Percentiles rank a stretch among this genome's conserved stretches.
Evolutionary conservation across 2,113 vertebrate species (phyloP).

Genomic region (Passer domesticus): DNA sequence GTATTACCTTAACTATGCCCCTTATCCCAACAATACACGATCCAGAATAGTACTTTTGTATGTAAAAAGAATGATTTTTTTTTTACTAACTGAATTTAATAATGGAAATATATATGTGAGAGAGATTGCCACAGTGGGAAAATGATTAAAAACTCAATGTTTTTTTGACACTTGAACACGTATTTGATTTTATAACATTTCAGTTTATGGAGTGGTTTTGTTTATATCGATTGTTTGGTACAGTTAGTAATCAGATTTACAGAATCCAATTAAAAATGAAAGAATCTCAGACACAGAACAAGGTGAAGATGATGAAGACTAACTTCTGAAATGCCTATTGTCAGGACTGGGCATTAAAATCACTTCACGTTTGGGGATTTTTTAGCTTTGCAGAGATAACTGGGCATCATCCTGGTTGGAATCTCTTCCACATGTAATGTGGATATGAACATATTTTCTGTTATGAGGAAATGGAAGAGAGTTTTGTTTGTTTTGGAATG

Average conservation of each 20-base stretch:
- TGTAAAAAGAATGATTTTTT: neutral
- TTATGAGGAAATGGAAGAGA: neutral
- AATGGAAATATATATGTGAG: neutral
- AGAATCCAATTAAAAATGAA: neutral
- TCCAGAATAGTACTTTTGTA: neutral
- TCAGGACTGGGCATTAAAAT: neutral
- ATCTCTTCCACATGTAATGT: neutral
- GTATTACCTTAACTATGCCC: neutral
- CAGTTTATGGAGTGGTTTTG: neutral
- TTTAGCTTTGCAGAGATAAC: neutral
- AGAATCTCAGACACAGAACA: neutral
- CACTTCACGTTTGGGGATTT: fast-evolving
- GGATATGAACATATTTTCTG: neutral
- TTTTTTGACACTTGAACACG: neutral
- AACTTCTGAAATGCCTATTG: neutral
- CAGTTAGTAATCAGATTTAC: neutral
- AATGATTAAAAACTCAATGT: fast-evolving
- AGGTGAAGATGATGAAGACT: neutral
- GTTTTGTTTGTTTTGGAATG: neutral
- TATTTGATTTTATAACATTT: neutral
- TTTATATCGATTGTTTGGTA: neutral
- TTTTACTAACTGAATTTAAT: neutral
- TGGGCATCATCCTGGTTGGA: neutral
- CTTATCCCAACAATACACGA: neutral
- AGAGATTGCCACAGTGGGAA: neutral